A percentile compares a stretch with the other conserved stretches of the same genome.
These are phyloP conservation scores for Lampris incognitus DNA, from an alignment of 2,113 vertebrate genomes.

Conservation along the genomic window DNA sequence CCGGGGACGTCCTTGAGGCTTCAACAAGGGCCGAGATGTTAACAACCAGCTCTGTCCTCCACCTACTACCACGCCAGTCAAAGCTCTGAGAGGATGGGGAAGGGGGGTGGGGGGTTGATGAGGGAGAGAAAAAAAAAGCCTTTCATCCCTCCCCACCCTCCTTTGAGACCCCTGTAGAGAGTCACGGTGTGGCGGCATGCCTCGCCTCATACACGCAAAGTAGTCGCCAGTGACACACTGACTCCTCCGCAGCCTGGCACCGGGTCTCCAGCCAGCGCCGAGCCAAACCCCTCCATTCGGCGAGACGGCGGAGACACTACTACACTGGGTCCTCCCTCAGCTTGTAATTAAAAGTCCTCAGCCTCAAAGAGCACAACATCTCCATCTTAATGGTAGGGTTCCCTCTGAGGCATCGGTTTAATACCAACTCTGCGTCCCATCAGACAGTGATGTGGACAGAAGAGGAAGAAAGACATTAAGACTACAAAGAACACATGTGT, in stretches of 20 bases:
- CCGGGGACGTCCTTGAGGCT: slow-evolving; percentile 67
- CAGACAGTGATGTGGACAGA: slow-evolving; percentile 77
- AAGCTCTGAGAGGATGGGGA: slow-evolving; percentile 26
- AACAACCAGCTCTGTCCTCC: slow-evolving; percentile 72
- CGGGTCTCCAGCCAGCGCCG: slow-evolving; percentile 67
- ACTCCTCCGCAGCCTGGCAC: slow-evolving; percentile 74
- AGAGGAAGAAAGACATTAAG: slow-evolving; percentile 78
- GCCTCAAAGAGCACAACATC: slow-evolving; percentile 79
- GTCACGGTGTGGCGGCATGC: slow-evolving; percentile 50
- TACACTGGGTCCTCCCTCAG: slow-evolving; percentile 57
- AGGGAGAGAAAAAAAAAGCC: slow-evolving; percentile 57
- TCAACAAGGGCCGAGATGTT: slow-evolving; percentile 73
- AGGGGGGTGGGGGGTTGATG: slow-evolving; percentile 20
- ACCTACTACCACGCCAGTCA: slow-evolving; percentile 68
- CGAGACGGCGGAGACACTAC: slow-evolving; percentile 72
- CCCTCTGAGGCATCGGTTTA: slow-evolving; percentile 75
- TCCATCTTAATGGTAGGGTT: slow-evolving; percentile 79
- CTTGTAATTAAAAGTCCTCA: slow-evolving; percentile 81
- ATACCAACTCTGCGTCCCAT: slow-evolving; percentile 74
- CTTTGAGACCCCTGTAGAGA: slow-evolving; percentile 59
- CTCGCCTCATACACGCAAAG: slow-evolving; percentile 68
- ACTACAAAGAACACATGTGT: slow-evolving; percentile 78
- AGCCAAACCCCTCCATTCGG: slow-evolving; percentile 75
- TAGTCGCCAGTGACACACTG: slow-evolving; percentile 63
- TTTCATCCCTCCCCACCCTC: slow-evolving; percentile 65